A percentile compares a stretch with the other conserved stretches of the same genome.
Evolutionary conservation across 2,797 vertebrate genomes (phyloP).

Genomic region (Philypnodon macrostomus): DNA sequence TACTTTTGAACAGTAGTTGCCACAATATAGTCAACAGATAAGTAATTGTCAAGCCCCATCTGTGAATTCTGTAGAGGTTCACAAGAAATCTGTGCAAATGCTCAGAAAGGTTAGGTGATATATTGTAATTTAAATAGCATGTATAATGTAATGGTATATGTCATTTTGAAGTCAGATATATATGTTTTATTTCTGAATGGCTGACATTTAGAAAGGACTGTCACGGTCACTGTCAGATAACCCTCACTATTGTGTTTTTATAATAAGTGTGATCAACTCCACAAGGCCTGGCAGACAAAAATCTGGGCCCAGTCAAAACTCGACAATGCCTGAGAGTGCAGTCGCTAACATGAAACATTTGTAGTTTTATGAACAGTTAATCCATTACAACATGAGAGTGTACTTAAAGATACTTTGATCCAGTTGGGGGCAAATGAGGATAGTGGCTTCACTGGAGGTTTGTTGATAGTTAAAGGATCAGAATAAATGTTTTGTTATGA

Average conservation of each 20-base stretch:
- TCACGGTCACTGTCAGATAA: slow-evolving; percentile 1
- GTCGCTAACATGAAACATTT: slow-evolving; percentile 54
- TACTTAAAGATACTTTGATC: slow-evolving; percentile 60
- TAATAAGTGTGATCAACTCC: slow-evolving; percentile 57
- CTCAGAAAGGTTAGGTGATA: neutral
- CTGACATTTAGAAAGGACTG: slow-evolving; percentile 6
- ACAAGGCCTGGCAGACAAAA: slow-evolving; percentile 55
- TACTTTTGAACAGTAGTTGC: too few relatives aligned
- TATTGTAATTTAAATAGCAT: neutral
- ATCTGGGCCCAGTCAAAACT: slow-evolving; percentile 31
- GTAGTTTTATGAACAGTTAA: slow-evolving; percentile 56
- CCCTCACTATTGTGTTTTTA: slow-evolving; percentile 9
- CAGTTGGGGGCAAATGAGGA: slow-evolving; percentile 44
- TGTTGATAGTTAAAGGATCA: slow-evolving; percentile 58
- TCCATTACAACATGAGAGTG: slow-evolving; percentile 57
- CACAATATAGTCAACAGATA: too few relatives aligned
- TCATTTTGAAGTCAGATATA: neutral
- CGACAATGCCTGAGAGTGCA: slow-evolving; percentile 23
- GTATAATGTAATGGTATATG: neutral
- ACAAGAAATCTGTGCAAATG: neutral
- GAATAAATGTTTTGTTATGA: slow-evolving; percentile 38
- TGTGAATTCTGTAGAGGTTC: neutral
- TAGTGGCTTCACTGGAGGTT: slow-evolving; percentile 41
- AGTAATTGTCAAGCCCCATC: too few relatives aligned
- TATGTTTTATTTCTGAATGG: neutral